Conservation (phyloP, 2,797 vertebrate genomes). For the Perodicticus potto region DNA sequence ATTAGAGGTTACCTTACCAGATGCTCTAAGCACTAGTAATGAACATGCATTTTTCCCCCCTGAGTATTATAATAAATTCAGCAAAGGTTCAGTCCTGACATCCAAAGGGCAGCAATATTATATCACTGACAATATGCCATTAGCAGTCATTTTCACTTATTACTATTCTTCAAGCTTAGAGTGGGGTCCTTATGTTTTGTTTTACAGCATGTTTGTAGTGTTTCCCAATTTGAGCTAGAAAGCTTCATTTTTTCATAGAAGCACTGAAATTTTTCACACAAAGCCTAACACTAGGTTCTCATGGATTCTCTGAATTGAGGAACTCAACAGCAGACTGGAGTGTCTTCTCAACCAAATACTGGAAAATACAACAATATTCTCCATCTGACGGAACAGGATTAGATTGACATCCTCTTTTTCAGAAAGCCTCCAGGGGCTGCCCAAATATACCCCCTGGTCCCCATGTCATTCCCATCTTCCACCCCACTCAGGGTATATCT, state of each 20-base stretch:
- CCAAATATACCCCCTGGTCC: background rate
- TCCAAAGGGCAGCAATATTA: slow-evolving; percentile 55
- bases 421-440: background rate
- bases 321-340: background rate
- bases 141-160: slow-evolving; percentile 64
- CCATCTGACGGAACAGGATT: background rate
- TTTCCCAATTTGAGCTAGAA: slow-evolving; percentile 41
- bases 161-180: background rate
- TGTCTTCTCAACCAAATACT: background rate
- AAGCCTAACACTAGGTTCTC: background rate
- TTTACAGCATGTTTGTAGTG: background rate
- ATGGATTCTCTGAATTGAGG: background rate
- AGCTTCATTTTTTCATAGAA: background rate
- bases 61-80: slow-evolving; percentile 74
- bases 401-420: background rate
- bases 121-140: slow-evolving; percentile 64
- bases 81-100: slow-evolving; percentile 69
- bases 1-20: slow-evolving; percentile 76
- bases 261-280: slow-evolving; percentile 21
- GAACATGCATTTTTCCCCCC: slow-evolving; percentile 59
- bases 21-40: slow-evolving; percentile 64
- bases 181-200: background rate
- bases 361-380: background rate
- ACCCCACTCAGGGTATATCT: background rate
- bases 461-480: background rate